Percentiles rank a stretch among this genome's conserved stretches.
These are phyloP conservation scores for Neopipo cinnamomea DNA, from an alignment of 2,113 vertebrate species.

Conservation along the genomic window DNA sequence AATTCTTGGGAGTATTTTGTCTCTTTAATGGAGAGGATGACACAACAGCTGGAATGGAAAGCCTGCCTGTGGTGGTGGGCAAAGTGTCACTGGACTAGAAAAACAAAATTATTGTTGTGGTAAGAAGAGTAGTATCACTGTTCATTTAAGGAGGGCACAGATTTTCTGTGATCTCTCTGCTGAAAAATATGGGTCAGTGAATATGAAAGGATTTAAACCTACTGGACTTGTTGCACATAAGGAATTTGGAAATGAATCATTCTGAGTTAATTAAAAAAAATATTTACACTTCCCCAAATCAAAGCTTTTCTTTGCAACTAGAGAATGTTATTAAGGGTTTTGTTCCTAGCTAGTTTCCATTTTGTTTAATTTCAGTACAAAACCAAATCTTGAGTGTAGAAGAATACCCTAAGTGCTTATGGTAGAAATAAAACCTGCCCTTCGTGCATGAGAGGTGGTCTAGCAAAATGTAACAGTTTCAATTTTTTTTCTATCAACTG, in stretches of 20 bases:
- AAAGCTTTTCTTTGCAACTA: neutral
- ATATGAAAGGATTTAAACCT: neutral
- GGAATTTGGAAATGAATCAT: conserved; percentile 26
- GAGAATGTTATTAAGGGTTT: neutral
- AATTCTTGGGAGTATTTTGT: neutral
- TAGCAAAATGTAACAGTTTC: neutral
- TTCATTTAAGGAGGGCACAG: neutral
- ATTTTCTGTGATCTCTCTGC: conserved; percentile 2
- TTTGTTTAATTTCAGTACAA: neutral
- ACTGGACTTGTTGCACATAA: neutral
- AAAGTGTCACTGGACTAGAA: neutral
- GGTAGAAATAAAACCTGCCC: neutral
- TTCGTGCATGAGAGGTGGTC: neutral
- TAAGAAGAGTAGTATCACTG: neutral
- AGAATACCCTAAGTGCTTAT: neutral
- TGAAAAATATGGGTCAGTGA: neutral
- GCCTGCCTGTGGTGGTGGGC: neutral
- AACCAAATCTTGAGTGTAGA: neutral
- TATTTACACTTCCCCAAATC: neutral
- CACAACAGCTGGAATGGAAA: neutral
- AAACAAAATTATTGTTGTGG: neutral
- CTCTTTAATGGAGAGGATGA: neutral
- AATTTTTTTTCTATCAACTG: neutral
- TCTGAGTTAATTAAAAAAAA: neutral
- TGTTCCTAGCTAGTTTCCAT: neutral